Base-by-base conservation (phyloP, 2,113 vertebrate genomes). In the Dromiciops gliroides region DNA sequence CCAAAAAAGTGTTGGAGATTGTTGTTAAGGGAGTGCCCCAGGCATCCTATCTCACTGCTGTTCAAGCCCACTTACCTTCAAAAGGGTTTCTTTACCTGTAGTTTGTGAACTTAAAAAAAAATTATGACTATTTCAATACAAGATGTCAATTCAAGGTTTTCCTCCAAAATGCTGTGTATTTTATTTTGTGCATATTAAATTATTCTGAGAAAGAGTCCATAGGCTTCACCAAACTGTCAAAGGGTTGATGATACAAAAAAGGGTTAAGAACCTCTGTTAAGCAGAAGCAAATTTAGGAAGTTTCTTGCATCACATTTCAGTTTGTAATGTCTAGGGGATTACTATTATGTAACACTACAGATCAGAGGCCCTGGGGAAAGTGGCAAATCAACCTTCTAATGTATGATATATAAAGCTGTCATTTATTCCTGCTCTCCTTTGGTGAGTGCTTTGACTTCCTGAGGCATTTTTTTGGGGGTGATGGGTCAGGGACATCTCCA, bases 401-500 rank as follows among this genome's bases (percentile, higher is more conserved):
- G 89, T 75, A 95, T 50, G 23, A 49, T 94, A n/a, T 89, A 0
- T 90, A 23, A 67, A n/a, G 44, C 22, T 93, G 25, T 50, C 92
- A 93, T 89, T 94, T 91, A 92, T 83, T 92, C 75, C 50, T 90
- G 56, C 91, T 95, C 50, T n/a, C 95, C n/a, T 90, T 93, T 94
- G 95, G 93, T 88, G 44, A 60, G 44, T 89, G 75, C 51, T 95
- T 96, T 93, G 91, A 94, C 94, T 96, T 95, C 11, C n/a, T 88
- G 88, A 96, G 12, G 44, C 6, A 16, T 96, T 95, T 89, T 24
- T n/a, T n/a, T n/a, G n/a, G 48, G 51, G 50, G 10, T 56, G 56
- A 95, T 60, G 92, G 50, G 48, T 96, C 94, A 90, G 95, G 90
- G 94, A 93, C 92, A 83, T 83, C 1, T 83, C n/a, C 92, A 91